Conservation (phyloP, 2,888 invertebrate genomes). For the Lasioglossum marginatum region DNA sequence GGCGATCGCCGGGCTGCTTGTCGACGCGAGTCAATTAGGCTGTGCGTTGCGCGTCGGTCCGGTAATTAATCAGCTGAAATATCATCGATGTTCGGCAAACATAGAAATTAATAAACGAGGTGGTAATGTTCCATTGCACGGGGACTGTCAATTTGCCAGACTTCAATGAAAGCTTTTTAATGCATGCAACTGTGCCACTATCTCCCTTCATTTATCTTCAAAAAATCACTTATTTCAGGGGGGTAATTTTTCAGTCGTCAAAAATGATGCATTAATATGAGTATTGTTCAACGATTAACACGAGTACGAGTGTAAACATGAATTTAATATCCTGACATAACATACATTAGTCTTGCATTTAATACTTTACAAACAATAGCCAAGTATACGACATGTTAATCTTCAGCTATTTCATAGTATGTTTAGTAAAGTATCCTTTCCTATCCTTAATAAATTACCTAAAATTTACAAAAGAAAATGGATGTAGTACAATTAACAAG, state of each 20-base stretch:
- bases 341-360: too few relatives aligned
- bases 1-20: slow-evolving; percentile 18
- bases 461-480: background rate
- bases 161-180: background rate
- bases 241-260: background rate
- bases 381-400: background rate
- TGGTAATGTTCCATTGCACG: background rate
- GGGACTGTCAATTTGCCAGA: background rate
- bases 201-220: background rate
- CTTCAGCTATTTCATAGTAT: too few relatives aligned
- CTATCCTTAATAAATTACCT: background rate
- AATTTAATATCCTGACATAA: background rate
- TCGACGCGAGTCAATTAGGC: slow-evolving; percentile 41
- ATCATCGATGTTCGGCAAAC: background rate
- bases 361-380: background rate
- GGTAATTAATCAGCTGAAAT: slow-evolving; percentile 33
- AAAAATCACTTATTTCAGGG: background rate
- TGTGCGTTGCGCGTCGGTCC: background rate
- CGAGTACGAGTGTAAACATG: background rate
- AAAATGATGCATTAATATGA: background rate
- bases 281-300: background rate
- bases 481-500: background rate
- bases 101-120: slow-evolving; percentile 10
- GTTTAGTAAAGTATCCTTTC: background rate
- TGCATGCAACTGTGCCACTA: background rate